phyloP scores from a whole-genome alignment of 2,888 invertebrate species.

The Trachelus tabidus region DNA sequence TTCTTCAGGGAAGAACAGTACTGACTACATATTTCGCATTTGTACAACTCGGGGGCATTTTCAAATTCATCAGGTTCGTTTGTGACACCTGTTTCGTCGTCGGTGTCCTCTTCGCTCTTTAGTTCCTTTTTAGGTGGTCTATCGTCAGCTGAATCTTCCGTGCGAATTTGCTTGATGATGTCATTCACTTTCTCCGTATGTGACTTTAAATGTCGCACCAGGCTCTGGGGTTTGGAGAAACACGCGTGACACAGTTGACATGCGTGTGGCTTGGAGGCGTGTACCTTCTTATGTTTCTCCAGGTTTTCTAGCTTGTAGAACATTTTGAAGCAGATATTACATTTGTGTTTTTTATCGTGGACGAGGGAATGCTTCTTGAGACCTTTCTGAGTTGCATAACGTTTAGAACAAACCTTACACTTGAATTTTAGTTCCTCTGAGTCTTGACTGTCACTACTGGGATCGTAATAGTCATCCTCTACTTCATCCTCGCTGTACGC shows the following conservation, averaged over 20 bases:
- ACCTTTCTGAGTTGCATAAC: conserved; percentile 56
- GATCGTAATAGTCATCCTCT: conserved; percentile 41
- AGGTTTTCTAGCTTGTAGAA: conserved; percentile 58
- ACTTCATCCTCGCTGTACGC: conserved; percentile 50
- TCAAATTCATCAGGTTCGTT: conserved; percentile 48
- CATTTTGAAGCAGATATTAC: conserved; percentile 52
- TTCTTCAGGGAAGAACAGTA: conserved; percentile 61
- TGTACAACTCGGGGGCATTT: conserved; percentile 57
- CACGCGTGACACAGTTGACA: conserved; percentile 55
- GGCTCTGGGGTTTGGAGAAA: conserved; percentile 52
- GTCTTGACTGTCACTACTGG: conserved; percentile 40
- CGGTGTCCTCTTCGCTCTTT: conserved; percentile 48
- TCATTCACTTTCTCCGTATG: conserved; percentile 49
- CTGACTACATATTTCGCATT: conserved; percentile 59
- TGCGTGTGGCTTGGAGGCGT: conserved; percentile 51
- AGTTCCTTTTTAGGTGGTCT: conserved; percentile 36
- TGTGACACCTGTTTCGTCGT: conserved; percentile 38
- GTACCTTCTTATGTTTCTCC: conserved; percentile 55
- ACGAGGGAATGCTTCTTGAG: conserved; percentile 57
- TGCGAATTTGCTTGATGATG: conserved; percentile 40
- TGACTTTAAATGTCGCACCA: conserved; percentile 51
- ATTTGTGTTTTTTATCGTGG: conserved; percentile 59
- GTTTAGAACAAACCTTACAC: conserved; percentile 55
- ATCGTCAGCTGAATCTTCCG: conserved; percentile 31
- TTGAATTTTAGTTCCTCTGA: conserved; percentile 48